Evolutionary conservation across 2,888 invertebrate species (phyloP).

Genomic region (Microchrysa polita): DNA sequence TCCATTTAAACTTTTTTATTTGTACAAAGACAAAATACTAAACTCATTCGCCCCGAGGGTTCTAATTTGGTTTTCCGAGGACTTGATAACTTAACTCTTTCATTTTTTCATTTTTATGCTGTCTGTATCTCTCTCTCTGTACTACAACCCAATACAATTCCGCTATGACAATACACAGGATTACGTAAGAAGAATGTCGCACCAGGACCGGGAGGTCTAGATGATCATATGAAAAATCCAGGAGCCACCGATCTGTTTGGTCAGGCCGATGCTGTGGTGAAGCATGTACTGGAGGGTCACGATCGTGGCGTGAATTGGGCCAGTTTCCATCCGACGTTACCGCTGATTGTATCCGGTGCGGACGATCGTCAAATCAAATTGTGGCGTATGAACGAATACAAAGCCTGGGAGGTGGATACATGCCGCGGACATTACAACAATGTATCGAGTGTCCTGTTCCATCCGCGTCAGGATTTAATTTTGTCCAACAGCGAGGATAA

Average conservation of each 20-base stretch:
- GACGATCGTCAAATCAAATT: slow-evolving; percentile 97
- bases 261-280: slow-evolving; percentile 90
- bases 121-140: neutral
- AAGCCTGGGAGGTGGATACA: slow-evolving; percentile 99
- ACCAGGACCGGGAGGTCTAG: slow-evolving; percentile 90
- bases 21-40: slow-evolving; percentile 8
- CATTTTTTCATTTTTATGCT: neutral
- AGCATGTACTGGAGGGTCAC: slow-evolving; percentile 91
- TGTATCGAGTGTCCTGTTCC: slow-evolving; percentile 96
- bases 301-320: slow-evolving; percentile 99
- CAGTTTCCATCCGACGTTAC: slow-evolving; percentile 92
- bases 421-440: slow-evolving; percentile 99
- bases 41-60: slow-evolving; percentile 47
- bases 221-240: slow-evolving; percentile 87
- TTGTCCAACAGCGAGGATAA: slow-evolving; percentile 98
- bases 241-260: slow-evolving; percentile 95
- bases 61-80: slow-evolving; percentile 52
- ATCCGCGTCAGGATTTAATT: slow-evolving; percentile 95
- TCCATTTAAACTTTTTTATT: neutral
- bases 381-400: slow-evolving; percentile 99
- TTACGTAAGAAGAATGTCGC: slow-evolving; percentile 97
- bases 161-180: slow-evolving; percentile 62
- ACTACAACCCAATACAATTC: neutral
- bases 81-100: neutral
- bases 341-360: slow-evolving; percentile 96